Evolutionary conservation across 2,888 invertebrate species (phyloP).

Genomic region (Tillus elongatus): DNA sequence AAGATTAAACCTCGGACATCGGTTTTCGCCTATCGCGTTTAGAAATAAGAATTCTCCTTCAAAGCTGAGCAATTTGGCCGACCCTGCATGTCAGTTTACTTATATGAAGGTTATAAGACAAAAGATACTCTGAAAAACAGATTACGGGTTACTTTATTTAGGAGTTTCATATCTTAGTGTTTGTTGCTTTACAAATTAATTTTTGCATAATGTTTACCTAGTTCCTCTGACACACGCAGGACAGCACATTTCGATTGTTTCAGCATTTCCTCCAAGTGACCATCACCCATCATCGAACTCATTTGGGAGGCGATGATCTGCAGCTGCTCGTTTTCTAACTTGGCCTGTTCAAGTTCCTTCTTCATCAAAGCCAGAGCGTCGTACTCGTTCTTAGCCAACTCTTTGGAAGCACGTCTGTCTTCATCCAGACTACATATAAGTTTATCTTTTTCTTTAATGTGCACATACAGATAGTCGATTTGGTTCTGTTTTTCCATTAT

Average conservation of each 20-base stretch:
- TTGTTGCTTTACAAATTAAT: no score
- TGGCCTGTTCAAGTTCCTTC: conserved; percentile 23
- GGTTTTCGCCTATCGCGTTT: no score
- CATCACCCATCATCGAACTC: conserved; percentile 21
- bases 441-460: conserved; percentile 17
- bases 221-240: conserved; percentile 30
- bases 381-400: conserved; percentile 4
- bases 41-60: no score
- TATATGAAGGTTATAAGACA: no score
- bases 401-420: conserved; percentile 5
- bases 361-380: conserved; percentile 8
- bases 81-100: no score
- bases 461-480: conserved; percentile 3
- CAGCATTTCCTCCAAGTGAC: conserved; percentile 31
- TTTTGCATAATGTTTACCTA: conserved; percentile 30
- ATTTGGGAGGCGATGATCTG: conserved; percentile 13
- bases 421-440: conserved; percentile 3
- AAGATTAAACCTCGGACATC: no score
- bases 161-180: no score
- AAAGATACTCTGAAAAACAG: no score
- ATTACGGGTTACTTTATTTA: no score
- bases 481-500: conserved; percentile 7
- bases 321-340: conserved; percentile 23
- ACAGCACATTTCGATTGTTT: conserved; percentile 34
- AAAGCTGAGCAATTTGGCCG: no score